phyloP scores from a whole-genome alignment of 2,888 invertebrate species.

The Chrysina gloriosa region DNA sequence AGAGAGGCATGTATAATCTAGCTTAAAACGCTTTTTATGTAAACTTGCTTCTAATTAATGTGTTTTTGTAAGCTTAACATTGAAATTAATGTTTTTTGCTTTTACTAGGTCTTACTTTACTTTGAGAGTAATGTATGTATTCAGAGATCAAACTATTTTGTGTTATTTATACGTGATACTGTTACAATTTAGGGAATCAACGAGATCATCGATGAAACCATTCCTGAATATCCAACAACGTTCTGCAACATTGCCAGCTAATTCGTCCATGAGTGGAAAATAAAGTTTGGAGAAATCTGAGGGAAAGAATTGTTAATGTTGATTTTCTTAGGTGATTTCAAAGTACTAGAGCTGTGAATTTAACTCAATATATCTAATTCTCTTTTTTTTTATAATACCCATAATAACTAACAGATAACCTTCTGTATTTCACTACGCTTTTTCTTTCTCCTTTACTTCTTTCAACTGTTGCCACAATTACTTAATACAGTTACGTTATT shows the following conservation, averaged over 20 bases:
- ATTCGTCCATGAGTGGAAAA: slow-evolving; percentile 74
- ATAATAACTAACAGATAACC: slow-evolving; percentile 6
- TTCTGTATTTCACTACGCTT: slow-evolving; percentile 9
- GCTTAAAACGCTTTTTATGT: neutral
- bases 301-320: slow-evolving; percentile 11
- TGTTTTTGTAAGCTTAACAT: neutral
- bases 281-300: neutral
- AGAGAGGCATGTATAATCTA: too few relatives aligned
- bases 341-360: slow-evolving; percentile 45
- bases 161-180: slow-evolving; percentile 31
- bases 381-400: slow-evolving; percentile 29
- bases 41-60: neutral
- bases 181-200: slow-evolving; percentile 75
- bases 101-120: slow-evolving; percentile 18
- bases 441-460: neutral
- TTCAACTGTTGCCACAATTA: slow-evolving; percentile 28
- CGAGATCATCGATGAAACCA: slow-evolving; percentile 80
- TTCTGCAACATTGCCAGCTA: slow-evolving; percentile 89
- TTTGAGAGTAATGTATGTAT: slow-evolving; percentile 11
- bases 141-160: neutral
- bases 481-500: slow-evolving; percentile 22
- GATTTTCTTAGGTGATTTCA: slow-evolving; percentile 39
- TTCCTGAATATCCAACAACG: slow-evolving; percentile 82
- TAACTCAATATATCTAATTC: slow-evolving; percentile 40
- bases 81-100: neutral